Percentiles rank a stretch among this genome's conserved stretches.
Conservation (phyloP, 2,113 vertebrate species). For the Gobius niger region DNA sequence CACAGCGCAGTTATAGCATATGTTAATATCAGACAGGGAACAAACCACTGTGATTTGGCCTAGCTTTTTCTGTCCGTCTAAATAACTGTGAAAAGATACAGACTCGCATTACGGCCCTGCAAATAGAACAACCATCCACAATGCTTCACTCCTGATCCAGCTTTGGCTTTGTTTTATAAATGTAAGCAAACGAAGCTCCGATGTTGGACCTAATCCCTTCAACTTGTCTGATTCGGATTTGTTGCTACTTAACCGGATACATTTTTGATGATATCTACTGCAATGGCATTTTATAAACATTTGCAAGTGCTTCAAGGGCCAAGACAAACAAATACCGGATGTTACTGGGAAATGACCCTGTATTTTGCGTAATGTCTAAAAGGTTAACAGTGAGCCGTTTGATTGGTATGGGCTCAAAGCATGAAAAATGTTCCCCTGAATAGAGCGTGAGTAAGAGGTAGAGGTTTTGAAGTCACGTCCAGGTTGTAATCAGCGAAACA, state of each 20-base stretch:
- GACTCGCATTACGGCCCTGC: constrained; percentile 11
- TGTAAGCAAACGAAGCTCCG: constrained; percentile 41
- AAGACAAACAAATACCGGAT: constrained; percentile 72
- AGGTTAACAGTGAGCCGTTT: constrained; percentile 30
- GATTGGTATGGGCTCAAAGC: constrained; percentile 21
- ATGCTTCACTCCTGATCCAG: constrained; percentile 24
- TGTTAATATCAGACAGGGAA: constrained; percentile 36
- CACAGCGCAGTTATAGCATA: constrained; percentile 35
- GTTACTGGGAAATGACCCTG: constrained; percentile 34
- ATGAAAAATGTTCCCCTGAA: constrained; percentile 6
- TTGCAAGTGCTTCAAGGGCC: constrained; percentile 48
- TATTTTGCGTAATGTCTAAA: constrained; percentile 24
- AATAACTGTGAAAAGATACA: constrained; percentile 14
- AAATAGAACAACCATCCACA: constrained; percentile 33
- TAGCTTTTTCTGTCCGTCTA: constrained; percentile 35
- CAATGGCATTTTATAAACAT: constrained; percentile 55
- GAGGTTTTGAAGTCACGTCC: constrained; percentile 22
- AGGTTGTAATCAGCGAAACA: constrained; percentile 41
- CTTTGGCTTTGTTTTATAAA: constrained; percentile 34
- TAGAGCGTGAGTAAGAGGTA: not conserved
- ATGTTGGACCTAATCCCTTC: constrained; percentile 39
- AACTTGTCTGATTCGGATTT: constrained; percentile 54
- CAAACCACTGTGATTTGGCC: constrained; percentile 62
- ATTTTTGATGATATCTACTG: constrained; percentile 41
- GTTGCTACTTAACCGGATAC: constrained; percentile 53